A percentile compares a stretch with the other conserved stretches of the same genome.
Evolutionary conservation across 2,797 vertebrate species (phyloP).

Genomic region (Bovichtus diacanthus): DNA sequence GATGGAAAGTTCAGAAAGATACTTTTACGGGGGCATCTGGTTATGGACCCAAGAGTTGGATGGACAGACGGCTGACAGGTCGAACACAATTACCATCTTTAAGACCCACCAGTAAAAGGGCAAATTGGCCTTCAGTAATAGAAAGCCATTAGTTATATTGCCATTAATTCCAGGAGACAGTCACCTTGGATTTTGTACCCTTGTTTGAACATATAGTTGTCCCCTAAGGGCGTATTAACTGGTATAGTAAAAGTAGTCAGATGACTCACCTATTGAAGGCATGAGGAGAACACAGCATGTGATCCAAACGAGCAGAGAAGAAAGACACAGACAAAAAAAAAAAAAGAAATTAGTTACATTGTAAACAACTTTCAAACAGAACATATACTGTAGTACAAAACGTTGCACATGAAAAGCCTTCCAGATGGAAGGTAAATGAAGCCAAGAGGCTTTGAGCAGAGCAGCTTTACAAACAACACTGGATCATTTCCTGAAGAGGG

Average conservation of each 20-base stretch:
- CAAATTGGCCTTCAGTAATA: conserved; percentile 38
- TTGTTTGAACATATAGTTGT: conserved; percentile 21
- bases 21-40: background rate
- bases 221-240: background rate
- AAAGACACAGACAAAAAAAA: conserved; percentile 33
- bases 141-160: too few species aligned
- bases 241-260: conserved; percentile 23
- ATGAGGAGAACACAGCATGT: conserved; percentile 24
- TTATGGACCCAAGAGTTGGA: background rate
- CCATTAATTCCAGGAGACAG: conserved; percentile 16
- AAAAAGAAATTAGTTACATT: conserved; percentile 47
- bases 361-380: conserved; percentile 39
- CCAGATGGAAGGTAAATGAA: conserved; percentile 24
- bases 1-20: background rate
- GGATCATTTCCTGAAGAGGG: conserved; percentile 22
- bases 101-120: conserved; percentile 16
- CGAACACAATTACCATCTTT: conserved; percentile 24
- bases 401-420: conserved; percentile 31
- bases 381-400: conserved; percentile 17
- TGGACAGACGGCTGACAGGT: background rate
- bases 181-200: conserved; percentile 41
- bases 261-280: conserved; percentile 79
- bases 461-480: conserved; percentile 26
- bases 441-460: conserved; percentile 19
- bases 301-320: conserved; percentile 35